Base-by-base conservation (phyloP, 2,888 invertebrate genomes). In the Meganola albula region DNA sequence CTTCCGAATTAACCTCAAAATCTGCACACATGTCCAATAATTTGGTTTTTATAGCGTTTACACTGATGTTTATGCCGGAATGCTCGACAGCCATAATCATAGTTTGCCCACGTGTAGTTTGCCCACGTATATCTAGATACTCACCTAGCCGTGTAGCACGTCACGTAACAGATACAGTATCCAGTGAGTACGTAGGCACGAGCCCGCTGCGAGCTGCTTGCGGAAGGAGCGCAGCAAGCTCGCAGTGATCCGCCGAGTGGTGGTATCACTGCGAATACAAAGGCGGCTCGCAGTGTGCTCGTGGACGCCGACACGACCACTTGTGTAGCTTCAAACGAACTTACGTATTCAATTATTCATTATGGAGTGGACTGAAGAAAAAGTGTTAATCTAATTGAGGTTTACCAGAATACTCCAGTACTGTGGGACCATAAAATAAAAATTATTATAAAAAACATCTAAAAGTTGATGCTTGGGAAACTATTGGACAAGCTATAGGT, bases 101-200 rank as follows among this genome's bases (percentile, higher is more conserved):
- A 16, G 16, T 6, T 5, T 4, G 16, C 16, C 16, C 4, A 16
- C 16, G 6, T 16, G 6, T 16, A 6, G 16, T 16, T 16, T 16
- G 4, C 16, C 16, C 6, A 16, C 6, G 6, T 23, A 11, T 12
- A 24, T 11, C 11, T 8, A 12, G 24, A 21, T 27, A 30, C 24
- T 30, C 30, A 31, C 16, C 10, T 32, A 31, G 20, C 20, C n/a
- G 20, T 25, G 31, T 21, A 26, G 26, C 26, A 21, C 10, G 24
- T 31, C 16, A 29, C 7, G 28, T 21, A 21, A 27, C 23, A n/a
- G 33, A 33, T 33, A 23, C 33, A 7, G 23, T 27, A 27, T 33
- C 33, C 22, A 33, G 33, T 33, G 28, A 28, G 27, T 27, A 24
- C 24, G 28, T 31, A 25, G 31, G 24, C 14, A 18, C 22, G 13